phyloP scores from a whole-genome alignment of 2,797 vertebrate species.

The Zalophus californianus region DNA sequence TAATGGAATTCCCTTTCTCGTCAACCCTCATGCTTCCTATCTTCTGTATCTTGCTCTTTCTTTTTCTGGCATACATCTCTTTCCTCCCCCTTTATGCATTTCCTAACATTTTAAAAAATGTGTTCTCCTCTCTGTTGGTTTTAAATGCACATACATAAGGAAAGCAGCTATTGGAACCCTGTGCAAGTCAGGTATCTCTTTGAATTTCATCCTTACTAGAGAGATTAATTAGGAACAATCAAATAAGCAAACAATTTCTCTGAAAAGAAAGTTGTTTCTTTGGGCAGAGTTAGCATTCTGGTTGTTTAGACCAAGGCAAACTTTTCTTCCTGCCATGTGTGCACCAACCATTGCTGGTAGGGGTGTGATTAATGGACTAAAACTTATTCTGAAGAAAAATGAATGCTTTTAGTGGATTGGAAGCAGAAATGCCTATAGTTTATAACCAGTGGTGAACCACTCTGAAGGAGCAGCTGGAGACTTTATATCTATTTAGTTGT shows the following conservation, averaged over 20 bases:
- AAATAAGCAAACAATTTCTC: neutral
- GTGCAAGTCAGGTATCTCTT: neutral
- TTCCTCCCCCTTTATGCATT: neutral
- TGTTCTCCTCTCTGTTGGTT: neutral
- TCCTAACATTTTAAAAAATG: neutral
- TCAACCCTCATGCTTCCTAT: neutral
- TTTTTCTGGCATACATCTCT: neutral
- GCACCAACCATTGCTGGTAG: conserved; percentile 51
- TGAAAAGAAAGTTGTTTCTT: conserved; percentile 20
- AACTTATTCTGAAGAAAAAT: conserved; percentile 78
- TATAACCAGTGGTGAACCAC: conserved; percentile 69
- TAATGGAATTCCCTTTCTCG: neutral
- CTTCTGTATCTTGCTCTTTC: neutral
- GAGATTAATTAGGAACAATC: neutral
- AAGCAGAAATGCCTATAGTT: conserved; percentile 66
- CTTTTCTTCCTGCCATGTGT: conserved; percentile 25
- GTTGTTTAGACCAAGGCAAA: conserved; percentile 34
- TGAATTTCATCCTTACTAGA: neutral
- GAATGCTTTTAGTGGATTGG: conserved; percentile 73
- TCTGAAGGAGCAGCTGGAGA: conserved; percentile 77
- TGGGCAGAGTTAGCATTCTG: conserved; percentile 34
- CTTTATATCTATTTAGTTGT: conserved; percentile 69
- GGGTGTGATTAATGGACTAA: conserved; percentile 76
- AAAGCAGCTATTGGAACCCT: neutral
- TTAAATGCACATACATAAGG: neutral